These are phyloP conservation scores for Paracyclopina nana DNA, from an alignment of 1,140 invertebrate genomes.

Conservation along the genomic window DNA sequence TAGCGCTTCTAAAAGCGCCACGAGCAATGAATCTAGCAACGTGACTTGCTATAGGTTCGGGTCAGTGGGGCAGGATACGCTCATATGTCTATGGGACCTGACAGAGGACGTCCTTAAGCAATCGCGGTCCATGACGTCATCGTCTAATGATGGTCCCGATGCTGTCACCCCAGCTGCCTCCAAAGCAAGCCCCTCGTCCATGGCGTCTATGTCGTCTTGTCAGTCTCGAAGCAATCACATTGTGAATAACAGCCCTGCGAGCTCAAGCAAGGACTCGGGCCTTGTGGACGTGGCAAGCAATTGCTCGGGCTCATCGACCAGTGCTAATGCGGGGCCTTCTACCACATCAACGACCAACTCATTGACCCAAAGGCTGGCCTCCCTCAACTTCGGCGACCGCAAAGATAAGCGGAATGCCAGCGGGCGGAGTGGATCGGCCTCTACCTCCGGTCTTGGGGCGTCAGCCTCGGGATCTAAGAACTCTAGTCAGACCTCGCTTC, in stretches of 20 bases:
- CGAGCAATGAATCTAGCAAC: constrained; percentile 21
- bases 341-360: constrained; percentile 24
- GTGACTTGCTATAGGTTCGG: constrained; percentile 60
- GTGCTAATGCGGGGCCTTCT: constrained; percentile 17
- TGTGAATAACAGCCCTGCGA: not conserved
- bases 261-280: constrained; percentile 4
- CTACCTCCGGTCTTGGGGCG: constrained; percentile 37
- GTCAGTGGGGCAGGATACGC: constrained; percentile 95
- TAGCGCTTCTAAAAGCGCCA: not conserved
- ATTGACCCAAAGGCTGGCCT: constrained; percentile 28
- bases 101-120: constrained; percentile 66
- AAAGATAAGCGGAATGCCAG: constrained; percentile 45
- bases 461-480: constrained; percentile 20
- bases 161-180: constrained; percentile 22
- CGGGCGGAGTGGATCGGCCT: constrained; percentile 1
- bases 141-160: constrained; percentile 9
- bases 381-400: constrained; percentile 25
- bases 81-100: constrained; percentile 93
- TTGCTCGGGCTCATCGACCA: constrained; percentile 17
- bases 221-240: constrained; percentile 7
- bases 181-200: constrained; percentile 5
- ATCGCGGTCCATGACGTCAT: constrained; percentile 19
- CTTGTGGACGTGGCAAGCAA: not conserved
- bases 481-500: constrained; percentile 19
- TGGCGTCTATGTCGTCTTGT: constrained; percentile 7